Evolutionary conservation across 2,888 invertebrate genomes (phyloP).

Genomic region (Pecten maximus): DNA sequence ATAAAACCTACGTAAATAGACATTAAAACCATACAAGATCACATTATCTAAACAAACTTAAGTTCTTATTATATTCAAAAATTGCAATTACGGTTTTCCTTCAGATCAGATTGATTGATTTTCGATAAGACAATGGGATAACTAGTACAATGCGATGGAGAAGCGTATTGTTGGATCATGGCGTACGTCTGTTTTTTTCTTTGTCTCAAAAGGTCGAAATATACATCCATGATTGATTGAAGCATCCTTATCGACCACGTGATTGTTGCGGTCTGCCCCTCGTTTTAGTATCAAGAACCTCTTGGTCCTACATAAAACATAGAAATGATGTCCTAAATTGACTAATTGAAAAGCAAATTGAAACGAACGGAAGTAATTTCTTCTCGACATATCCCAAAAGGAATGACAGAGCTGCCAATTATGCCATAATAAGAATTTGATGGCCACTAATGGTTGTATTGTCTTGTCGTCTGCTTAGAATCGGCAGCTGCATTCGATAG

Average conservation of each 20-base stretch:
- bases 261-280: background rate
- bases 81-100: background rate
- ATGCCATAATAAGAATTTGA: conserved; percentile 17
- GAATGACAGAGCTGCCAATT: conserved; percentile 13
- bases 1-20: no score
- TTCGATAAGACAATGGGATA: background rate
- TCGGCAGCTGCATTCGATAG: background rate
- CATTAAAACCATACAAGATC: no score
- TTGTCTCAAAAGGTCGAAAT: conserved; percentile 33
- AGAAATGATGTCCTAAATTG: conserved; percentile 39
- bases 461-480: background rate
- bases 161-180: background rate
- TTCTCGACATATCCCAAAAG: conserved; percentile 30
- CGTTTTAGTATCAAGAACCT: background rate
- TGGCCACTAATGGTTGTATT: background rate
- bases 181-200: background rate
- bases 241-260: background rate
- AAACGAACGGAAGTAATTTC: conserved; percentile 46
- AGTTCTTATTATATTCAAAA: background rate
- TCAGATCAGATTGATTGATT: background rate
- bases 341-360: conserved; percentile 50
- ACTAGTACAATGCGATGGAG: background rate
- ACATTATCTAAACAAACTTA: no score
- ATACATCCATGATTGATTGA: background rate
- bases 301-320: conserved; percentile 14